These are phyloP conservation scores for Hypsopygia costalis DNA, from an alignment of 2,888 invertebrate genomes.

Conservation along the genomic window DNA sequence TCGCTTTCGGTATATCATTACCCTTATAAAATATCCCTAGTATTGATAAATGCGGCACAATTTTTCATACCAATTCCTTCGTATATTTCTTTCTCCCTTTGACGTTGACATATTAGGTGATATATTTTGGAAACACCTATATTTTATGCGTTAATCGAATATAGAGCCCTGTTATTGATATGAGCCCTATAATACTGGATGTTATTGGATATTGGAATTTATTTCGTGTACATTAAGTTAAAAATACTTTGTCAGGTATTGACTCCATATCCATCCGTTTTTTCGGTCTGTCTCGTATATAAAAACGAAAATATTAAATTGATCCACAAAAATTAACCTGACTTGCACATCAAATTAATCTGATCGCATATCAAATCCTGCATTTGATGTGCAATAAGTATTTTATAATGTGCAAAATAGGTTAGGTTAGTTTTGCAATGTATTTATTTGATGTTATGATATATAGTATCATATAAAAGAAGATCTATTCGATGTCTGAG, in stretches of 20 bases:
- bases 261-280: too few species aligned
- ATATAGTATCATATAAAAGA: too few species aligned
- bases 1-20: neutral
- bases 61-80: constrained; percentile 49
- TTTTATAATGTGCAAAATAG: too few species aligned
- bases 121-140: constrained; percentile 19
- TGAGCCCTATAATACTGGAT: constrained; percentile 4
- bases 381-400: too few species aligned
- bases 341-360: too few species aligned
- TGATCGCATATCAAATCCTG: too few species aligned
- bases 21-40: constrained; percentile 1
- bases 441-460: too few species aligned
- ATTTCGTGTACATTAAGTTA: neutral
- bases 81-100: constrained; percentile 32
- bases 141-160: constrained; percentile 49
- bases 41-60: constrained; percentile 39
- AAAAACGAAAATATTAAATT: too few species aligned
- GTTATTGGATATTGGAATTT: constrained; percentile 3
- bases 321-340: too few species aligned
- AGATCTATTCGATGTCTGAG: too few species aligned
- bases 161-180: constrained; percentile 37
- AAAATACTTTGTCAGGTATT: neutral
- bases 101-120: constrained; percentile 20
- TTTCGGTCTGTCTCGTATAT: too few species aligned
- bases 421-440: too few species aligned